Conservation (phyloP, 2,797 vertebrate species). For the Natrix natrix region DNA sequence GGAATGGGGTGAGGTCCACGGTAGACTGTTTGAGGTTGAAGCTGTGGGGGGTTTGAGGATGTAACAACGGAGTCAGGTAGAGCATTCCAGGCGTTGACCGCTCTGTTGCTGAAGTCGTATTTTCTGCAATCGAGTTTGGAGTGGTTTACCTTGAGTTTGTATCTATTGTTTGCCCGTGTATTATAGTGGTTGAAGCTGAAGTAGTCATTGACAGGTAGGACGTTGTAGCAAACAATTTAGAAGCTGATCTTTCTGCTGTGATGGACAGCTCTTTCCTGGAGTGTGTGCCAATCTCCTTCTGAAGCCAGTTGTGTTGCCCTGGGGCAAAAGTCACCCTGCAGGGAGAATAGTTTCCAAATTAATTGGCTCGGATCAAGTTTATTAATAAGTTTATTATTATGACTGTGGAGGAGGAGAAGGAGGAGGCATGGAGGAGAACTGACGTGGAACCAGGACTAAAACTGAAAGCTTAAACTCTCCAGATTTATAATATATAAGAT, state of each 20-base stretch:
- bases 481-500: background rate
- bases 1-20: no score
- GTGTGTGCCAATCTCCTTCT: constrained; percentile 47
- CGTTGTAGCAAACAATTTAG: background rate
- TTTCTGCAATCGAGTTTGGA: no score
- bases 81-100: no score
- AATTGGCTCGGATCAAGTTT: constrained; percentile 45
- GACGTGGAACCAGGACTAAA: background rate
- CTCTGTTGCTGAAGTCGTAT: no score
- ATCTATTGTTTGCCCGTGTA: no score
- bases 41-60: no score
- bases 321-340: constrained; percentile 40
- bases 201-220: no score
- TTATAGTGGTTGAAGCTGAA: no score
- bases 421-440: background rate
- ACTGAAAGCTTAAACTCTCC: background rate
- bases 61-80: no score
- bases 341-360: constrained; percentile 47
- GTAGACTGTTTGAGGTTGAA: no score
- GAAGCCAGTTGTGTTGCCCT: constrained; percentile 36
- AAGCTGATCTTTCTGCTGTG: constrained; percentile 54
- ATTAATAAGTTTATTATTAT: background rate
- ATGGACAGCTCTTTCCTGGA: constrained; percentile 25
- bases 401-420: background rate
- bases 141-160: no score